phyloP scores from a whole-genome alignment of 2,797 vertebrate species.

The Helarctos malayanus region DNA sequence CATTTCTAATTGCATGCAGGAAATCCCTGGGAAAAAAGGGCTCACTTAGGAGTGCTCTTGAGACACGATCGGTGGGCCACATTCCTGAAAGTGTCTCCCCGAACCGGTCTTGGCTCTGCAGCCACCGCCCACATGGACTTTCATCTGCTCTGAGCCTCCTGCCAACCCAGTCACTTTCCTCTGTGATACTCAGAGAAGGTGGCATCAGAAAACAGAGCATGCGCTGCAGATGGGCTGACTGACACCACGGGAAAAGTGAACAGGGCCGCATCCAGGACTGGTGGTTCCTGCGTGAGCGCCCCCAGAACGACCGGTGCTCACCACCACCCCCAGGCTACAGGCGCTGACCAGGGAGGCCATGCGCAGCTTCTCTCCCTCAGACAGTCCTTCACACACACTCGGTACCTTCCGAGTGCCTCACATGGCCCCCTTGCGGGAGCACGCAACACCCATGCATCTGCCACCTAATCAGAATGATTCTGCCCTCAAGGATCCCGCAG shows the following conservation, averaged over 20 bases:
- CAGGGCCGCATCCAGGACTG: neutral
- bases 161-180: too few species aligned
- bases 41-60: neutral
- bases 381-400: neutral
- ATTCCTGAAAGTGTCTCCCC: too few species aligned
- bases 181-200: fast-evolving
- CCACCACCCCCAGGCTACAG: neutral
- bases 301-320: neutral
- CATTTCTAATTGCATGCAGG: neutral
- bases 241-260: neutral
- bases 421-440: neutral
- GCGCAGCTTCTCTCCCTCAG: too few species aligned
- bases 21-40: neutral
- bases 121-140: neutral
- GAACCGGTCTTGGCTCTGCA: neutral
- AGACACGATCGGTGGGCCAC: fast-evolving
- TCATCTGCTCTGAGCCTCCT: neutral
- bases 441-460: fast-evolving
- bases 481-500: neutral
- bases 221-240: fast-evolving
- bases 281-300: neutral
- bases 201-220: fast-evolving
- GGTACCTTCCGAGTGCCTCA: fast-evolving
- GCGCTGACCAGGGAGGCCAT: neutral
- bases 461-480: fast-evolving